phyloP scores from a whole-genome alignment of 2,888 invertebrate species.

The Aplocera efformata region DNA sequence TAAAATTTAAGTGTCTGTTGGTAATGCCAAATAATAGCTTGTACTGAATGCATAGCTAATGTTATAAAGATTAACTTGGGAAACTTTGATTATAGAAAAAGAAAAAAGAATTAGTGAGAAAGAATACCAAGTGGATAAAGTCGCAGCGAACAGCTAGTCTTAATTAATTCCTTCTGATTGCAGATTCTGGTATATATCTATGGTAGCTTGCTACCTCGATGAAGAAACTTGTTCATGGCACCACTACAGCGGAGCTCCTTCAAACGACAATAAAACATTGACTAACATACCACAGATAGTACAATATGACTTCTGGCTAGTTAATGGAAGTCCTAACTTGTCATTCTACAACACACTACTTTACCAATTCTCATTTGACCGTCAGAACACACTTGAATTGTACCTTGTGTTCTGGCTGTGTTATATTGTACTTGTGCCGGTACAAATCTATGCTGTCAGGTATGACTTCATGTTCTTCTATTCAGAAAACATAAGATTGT shows the following conservation, averaged over 20 bases:
- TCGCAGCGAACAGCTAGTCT: no score
- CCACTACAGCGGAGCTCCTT: slow-evolving; percentile 78
- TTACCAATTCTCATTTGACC: slow-evolving; percentile 98
- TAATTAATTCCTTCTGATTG: slow-evolving; percentile 32
- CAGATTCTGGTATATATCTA: slow-evolving; percentile 97
- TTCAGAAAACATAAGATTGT: slow-evolving; percentile 87
- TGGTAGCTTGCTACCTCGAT: slow-evolving; percentile 95
- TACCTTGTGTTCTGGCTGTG: slow-evolving; percentile 93
- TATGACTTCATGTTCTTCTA: slow-evolving; percentile 35
- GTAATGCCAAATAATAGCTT: no score
- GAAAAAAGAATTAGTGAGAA: no score
- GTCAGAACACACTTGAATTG: slow-evolving; percentile 94
- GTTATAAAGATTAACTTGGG: no score
- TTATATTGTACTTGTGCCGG: slow-evolving; percentile 91
- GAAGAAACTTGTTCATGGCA: slow-evolving; percentile 91
- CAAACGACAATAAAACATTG: slow-evolving; percentile 54
- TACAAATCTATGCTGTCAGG: slow-evolving; percentile 94
- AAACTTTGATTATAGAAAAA: no score
- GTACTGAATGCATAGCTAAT: no score
- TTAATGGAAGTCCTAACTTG: slow-evolving; percentile 96
- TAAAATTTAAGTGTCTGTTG: no score
- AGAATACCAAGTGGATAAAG: no score
- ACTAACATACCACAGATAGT: slow-evolving; percentile 60
- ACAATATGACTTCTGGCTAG: slow-evolving; percentile 95
- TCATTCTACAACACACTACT: slow-evolving; percentile 92